Base-by-base conservation (phyloP, 2,888 invertebrate genomes). In the Brachyopa scutellaris region DNA sequence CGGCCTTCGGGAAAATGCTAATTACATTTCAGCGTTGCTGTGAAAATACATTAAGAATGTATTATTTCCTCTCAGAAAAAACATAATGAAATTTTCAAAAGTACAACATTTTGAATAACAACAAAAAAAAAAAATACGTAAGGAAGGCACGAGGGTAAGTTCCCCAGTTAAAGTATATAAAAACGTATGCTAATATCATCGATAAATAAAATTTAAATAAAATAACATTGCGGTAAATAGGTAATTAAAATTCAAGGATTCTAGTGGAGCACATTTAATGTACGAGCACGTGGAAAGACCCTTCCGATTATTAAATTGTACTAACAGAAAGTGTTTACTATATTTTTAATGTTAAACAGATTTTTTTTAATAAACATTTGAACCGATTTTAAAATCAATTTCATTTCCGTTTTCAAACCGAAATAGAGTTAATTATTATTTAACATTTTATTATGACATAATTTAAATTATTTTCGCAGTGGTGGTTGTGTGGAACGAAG, bases 151-250 rank as follows among this genome's bases (percentile, higher is more conserved):
- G 26, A 36, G 45, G 45, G 26, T 9, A 23, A 38, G 5, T 31
- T 2, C 7, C 21, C 5, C 9, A 23, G 15, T 3, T 51, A 19
- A 23, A 51, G 13, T 15, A n/a, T 17, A 49, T 19, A 51, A 70
- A 51, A 70, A 15, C 31, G 40, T 70, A 70, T 70, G 70, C 51
- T 51, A 70, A 61, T 70, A 40, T 38, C 15, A 70, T 70, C 51
- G 59, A 70, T 61, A 70, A 69, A 69, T 70, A 36, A 40, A 70
- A 70, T 70, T 70, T 70, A 61, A 70, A 70, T 70, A 70, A 61
- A 40, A 61, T 31, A 70, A 70, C 69, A 69, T 23, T 31, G 70
- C 31, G 38, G 49, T 49, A 59, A 70, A 70, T 70, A 38, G 49
- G 29, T 59, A 49, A 59, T 69, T 69, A 59, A 38, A 69, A 69